Evolutionary conservation across 2,797 vertebrate species (phyloP).

Genomic region (Artibeus lituratus): DNA sequence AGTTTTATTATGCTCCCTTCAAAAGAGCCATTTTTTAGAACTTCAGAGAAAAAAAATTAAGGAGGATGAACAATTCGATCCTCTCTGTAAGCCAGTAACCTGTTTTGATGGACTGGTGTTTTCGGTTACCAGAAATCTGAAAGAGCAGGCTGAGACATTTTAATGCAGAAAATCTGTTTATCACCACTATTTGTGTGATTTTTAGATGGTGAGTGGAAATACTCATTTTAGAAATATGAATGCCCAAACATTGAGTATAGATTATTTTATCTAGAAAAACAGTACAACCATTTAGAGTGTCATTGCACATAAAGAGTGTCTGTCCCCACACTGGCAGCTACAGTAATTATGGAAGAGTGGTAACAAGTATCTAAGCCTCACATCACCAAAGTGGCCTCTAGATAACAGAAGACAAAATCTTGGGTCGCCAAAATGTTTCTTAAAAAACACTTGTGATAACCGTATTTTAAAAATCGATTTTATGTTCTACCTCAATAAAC

Average conservation of each 20-base stretch:
- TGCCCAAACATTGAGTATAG: background rate
- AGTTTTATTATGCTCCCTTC: background rate
- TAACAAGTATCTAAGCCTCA: fast-evolving
- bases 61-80: background rate
- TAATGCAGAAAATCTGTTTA: fast-evolving
- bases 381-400: background rate
- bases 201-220: background rate
- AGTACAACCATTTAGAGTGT: no score
- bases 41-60: background rate
- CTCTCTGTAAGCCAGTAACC: fast-evolving
- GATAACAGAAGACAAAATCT: background rate
- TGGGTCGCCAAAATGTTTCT: background rate
- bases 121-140: background rate
- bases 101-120: background rate
- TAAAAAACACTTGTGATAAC: background rate
- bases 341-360: fast-evolving
- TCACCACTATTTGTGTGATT: background rate
- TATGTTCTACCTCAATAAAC: background rate
- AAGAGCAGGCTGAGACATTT: background rate
- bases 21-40: background rate
- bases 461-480: background rate
- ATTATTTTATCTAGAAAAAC: background rate
- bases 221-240: background rate
- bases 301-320: background rate
- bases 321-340: background rate